Evolutionary conservation across 2,888 invertebrate species (phyloP).

Genomic region (Epistrophe eligans): DNA sequence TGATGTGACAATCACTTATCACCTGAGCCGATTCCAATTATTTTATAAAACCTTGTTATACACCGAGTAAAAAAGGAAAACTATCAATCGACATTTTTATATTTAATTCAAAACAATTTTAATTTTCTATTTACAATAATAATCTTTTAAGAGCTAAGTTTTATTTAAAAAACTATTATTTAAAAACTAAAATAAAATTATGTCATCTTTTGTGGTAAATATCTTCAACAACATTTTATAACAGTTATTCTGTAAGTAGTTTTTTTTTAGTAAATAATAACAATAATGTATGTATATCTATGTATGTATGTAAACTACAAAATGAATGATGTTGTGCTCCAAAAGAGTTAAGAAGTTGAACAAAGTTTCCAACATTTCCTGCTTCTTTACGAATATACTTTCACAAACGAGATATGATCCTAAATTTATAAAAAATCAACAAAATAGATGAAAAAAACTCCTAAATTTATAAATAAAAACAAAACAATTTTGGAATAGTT

Average conservation of each 20-base stretch:
- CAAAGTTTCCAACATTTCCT: background rate
- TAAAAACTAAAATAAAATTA: conserved; percentile 3
- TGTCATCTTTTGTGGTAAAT: background rate
- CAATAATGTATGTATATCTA: background rate
- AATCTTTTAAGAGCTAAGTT: background rate
- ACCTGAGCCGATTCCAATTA: no score
- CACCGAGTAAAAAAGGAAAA: no score
- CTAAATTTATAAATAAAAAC: background rate
- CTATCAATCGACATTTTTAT: background rate
- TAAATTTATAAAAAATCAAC: conserved; percentile 3
- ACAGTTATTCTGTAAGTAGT: background rate
- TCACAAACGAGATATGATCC: background rate
- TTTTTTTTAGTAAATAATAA: background rate
- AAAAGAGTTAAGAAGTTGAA: background rate
- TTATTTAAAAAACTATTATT: background rate
- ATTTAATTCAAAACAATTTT: background rate
- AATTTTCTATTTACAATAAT: conserved; percentile 32
- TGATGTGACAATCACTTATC: no score
- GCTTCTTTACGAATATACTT: background rate
- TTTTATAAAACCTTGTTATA: no score
- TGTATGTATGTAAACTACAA: background rate
- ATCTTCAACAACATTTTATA: background rate
- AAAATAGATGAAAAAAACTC: background rate
- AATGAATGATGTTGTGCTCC: background rate
- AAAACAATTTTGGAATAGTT: background rate